Evolutionary conservation across 2,113 vertebrate genomes (phyloP), one percentile per base, ranked within the genome.

Genomic region (Physeter macrocephalus): DNA sequence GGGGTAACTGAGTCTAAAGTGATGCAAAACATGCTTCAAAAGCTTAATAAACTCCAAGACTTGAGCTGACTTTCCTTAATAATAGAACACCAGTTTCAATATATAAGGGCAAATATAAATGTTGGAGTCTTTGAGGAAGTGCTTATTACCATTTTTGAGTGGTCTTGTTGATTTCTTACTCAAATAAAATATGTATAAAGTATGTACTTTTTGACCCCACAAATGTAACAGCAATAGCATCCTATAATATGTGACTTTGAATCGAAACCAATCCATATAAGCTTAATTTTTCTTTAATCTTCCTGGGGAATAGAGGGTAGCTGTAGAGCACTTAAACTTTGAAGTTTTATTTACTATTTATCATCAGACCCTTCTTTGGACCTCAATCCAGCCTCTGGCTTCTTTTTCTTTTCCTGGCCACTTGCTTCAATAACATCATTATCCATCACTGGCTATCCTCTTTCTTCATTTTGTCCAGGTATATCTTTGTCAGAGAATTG

Each of bases 271-370:
- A 90, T 36, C 5, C 43, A 15, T 27, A 14, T 2, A 52, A 21
- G 10, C 0, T 31, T 72, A 39, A 6, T 49, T 83, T 88, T 95
- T 71, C n/a, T 71, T 74, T 36, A 43, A 6, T 74, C 25, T 90
- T n/a, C 2, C 11, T 62, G 17, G 3, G 2, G 4, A 52, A 0
- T 46, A 62, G 10, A 39, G 2, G 0, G 4, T 67, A 49, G 17
- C 54, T 84, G 14, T 12, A 49, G 1, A 59, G 0, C 18, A 43
- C 6, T 9, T 25, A 71, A 15, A 31, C 6, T 29, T 20, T 52
- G 29, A 64, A 49, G 8, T 80, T 0, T 8, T n/a, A 9, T n/a
- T n/a, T 77, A 6, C 4, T 88, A 4, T 49, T 59, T 61, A 52
- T 49, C 34, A 49, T 72, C 21, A 80, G 52, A 9, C 0, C 62